Percentiles rank a stretch among this genome's conserved stretches.
phyloP scores from a whole-genome alignment of 2,888 invertebrate species.

The Reticulitermes lucifugus region DNA sequence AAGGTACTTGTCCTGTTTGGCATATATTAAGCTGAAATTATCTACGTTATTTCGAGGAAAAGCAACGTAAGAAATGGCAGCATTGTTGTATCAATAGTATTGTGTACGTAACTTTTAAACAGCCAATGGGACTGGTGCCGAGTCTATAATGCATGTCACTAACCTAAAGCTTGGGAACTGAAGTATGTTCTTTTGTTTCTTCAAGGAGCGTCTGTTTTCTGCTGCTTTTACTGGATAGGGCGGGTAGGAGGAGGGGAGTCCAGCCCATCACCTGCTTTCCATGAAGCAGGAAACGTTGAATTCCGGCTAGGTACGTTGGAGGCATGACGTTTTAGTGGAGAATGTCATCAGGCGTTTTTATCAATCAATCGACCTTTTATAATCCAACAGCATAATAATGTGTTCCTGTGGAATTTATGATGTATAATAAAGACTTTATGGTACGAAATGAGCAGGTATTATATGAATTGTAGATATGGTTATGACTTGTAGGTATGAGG shows the following conservation, averaged over 20 bases:
- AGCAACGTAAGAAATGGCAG: too few relatives aligned
- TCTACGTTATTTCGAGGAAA: too few relatives aligned
- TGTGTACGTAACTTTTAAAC: too few relatives aligned
- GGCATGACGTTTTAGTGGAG: too few relatives aligned
- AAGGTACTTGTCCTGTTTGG: too few relatives aligned
- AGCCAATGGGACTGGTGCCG: too few relatives aligned
- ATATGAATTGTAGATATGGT: neutral
- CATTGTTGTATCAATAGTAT: too few relatives aligned
- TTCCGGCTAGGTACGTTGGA: neutral
- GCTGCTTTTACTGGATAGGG: neutral
- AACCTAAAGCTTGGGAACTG: neutral
- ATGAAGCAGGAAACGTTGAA: slow-evolving; percentile 19
- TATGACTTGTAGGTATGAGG: too few relatives aligned
- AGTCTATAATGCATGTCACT: too few relatives aligned
- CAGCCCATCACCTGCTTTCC: slow-evolving; percentile 15
- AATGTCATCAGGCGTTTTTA: neutral
- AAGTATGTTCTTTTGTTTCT: neutral
- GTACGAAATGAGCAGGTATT: neutral
- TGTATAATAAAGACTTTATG: neutral
- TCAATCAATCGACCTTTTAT: neutral
- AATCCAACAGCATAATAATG: neutral
- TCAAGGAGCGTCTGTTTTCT: neutral
- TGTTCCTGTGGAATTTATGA: neutral
- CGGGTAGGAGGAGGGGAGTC: neutral
- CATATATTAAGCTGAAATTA: too few relatives aligned